These are phyloP conservation scores for Acanthornis magna DNA, from an alignment of 2,797 vertebrate genomes.

Conservation along the genomic window DNA sequence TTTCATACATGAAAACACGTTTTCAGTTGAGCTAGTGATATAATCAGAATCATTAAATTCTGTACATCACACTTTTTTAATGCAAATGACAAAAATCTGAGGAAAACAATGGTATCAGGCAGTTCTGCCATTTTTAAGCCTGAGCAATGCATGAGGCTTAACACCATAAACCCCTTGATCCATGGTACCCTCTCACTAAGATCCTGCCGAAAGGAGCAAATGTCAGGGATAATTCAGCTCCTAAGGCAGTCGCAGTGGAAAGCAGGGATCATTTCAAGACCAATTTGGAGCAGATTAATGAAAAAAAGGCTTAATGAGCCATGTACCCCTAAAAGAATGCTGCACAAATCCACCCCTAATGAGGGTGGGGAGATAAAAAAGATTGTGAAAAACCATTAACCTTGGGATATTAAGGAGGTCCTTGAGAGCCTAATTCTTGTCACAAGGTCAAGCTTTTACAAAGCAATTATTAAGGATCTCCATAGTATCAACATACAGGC, in stretches of 20 bases:
- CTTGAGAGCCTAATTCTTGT: conserved; percentile 59
- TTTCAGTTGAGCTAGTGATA: background rate
- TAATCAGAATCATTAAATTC: background rate
- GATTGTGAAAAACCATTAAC: conserved; percentile 21
- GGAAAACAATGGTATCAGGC: conserved; percentile 25
- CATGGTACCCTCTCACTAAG: background rate
- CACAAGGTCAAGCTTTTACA: conserved; percentile 67
- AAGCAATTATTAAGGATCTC: conserved; percentile 46
- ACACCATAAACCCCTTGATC: background rate
- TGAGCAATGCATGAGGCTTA: background rate
- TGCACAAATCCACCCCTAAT: conserved; percentile 74
- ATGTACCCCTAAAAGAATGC: conserved; percentile 72
- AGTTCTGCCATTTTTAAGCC: conserved; percentile 3
- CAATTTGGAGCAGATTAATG: conserved; percentile 71
- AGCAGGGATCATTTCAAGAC: conserved; percentile 53
- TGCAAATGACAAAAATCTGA: background rate
- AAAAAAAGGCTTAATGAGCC: conserved; percentile 60
- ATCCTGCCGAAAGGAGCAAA: conserved; percentile 40
- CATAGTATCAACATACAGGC: conserved; percentile 10
- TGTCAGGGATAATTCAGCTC: conserved; percentile 28
- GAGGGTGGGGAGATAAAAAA: conserved; percentile 66
- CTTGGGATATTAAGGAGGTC: background rate
- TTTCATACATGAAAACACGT: background rate
- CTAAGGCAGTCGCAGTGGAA: conserved; percentile 22
- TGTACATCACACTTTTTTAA: background rate